Base-by-base conservation (phyloP, 2,888 invertebrate genomes). In the Amaurobius ferox region DNA sequence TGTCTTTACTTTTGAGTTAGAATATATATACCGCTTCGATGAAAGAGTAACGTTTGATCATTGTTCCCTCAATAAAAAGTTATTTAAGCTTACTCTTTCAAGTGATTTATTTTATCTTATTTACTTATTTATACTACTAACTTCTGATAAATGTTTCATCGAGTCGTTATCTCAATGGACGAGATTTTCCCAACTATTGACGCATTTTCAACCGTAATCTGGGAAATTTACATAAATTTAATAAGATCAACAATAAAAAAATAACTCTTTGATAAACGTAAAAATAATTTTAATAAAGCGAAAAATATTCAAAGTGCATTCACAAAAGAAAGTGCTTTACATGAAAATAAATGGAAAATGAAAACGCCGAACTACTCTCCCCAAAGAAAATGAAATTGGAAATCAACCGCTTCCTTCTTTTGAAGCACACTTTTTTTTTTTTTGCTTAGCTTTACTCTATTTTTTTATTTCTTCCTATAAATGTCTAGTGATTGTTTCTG, bases 401-500 rank as follows among this genome's bases (percentile, higher is more conserved):
- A 55, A 55, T 30, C 3, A 64, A 64, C 29, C n/a, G 30, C 11
- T 29, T 29, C 6, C 11, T 16, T 29, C 6, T 1, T 7, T 29
- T 16, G 6, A n/a, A 7, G 48, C 16, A 40, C 28, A 7, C 30
- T 29, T 6, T 11, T 29, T 64, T 64, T 64, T 13, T 64, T 16
- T 29, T 64, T 13, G 28, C n/a, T 29, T 11, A 7, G 0, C 11
- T 26, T 61, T 61, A 2, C 2, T 28, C 61, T 28, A 6, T 26
- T 61, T 3, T 55, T 55, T 55, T 55, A 16, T 55, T 55, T 61
- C 30, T 30, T 61, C 35, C 62, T 62, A 78, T 72, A 71, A 79
- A 71, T 79, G 72, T 71, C 79, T 71, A 32, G 23, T 71, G 78
- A 79, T 79, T 79, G 79, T 79, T 79, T 40, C 66, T 64, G 32